Base-by-base conservation (phyloP, 2,797 vertebrate species). In the Graptemys geographica region DNA sequence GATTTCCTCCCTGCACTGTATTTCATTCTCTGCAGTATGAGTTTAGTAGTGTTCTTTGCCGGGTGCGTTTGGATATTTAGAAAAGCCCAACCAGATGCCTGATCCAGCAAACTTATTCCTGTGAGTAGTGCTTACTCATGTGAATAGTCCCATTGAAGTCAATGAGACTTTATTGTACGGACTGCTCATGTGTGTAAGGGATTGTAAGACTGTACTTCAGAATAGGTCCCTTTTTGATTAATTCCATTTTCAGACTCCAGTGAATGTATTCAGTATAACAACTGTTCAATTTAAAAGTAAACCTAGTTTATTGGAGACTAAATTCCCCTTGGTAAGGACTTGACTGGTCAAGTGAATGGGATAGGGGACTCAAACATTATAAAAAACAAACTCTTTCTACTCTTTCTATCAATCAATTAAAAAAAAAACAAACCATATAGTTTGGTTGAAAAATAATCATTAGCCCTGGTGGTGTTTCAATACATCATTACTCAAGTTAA, bases 201-300 rank as follows among this genome's bases (percentile, higher is more conserved):
- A 87, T 47, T 59, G 41, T 19, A 87, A 82, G 94, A 82, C 52
- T 80, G 18, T 83, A 57, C 55, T 94, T 92, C 0, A n/a, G 89
- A 91, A 86, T 87, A 28, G 12, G 51, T 87, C 93, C 95, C 82
- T 52, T 87, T 93, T 57, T 91, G 90, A 90, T 93, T 96, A 94
- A 89, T 94, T 59, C 91, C 74, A 27, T 91, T 84, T 79, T 95
- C 69, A 8, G 0, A 55, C 56, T 28, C 57, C 83, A 86, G 44
- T 94, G 88, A 79, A 81, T 92, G 91, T 74, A 94, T 37, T 83
- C 91, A 94, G 47, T 4, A 2, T 93, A 91, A 91, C 92, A 44
- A 47, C 79, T 79, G 65, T 93, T 81, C 69, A 87, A 88, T 82
- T 57, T 4, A 89, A 59, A 95, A 91, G 79, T 74, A 28, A 94